Base-by-base conservation (phyloP, 2,797 vertebrate genomes). In the Phaenicophaeus curvirostris region DNA sequence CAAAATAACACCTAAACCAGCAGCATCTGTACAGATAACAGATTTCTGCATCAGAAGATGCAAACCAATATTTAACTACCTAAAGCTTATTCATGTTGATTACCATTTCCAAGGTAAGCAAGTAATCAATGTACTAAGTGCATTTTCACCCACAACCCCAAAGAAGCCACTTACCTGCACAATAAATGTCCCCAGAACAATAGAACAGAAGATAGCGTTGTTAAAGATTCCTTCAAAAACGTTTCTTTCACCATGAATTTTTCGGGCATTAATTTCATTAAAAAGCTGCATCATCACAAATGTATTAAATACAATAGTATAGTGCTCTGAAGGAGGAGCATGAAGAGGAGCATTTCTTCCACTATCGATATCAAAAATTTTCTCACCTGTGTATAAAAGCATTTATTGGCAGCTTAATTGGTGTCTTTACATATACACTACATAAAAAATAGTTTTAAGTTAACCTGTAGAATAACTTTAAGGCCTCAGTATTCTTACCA, bases 231-330 rank as follows among this genome's bases (percentile, higher is more conserved):
- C 99, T 68, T 99, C 99, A 89, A 99, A 99, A 87, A 99, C 99
- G 23, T 99, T 99, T 94, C 99, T 98, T 97, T 99, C 99, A 14
- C 99, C 99, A 11, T 99, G 99, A 97, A 99, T 99, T 98, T 99
- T 99, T 66, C 99, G 98, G 58, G 99, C 99, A 51, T 99, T 99
- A 95, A 99, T 99, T 97, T 99, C 99, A 50, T 99, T 99, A 97
- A 99, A 99, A 79, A 99, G 99, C 97, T 99, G 99, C 99, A 99
- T 99, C 98, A 99, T 95, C 90, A 99, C 99, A 95, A 99, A 99
- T 5, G 99, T 99, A 91, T 99, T 99, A 97, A 99, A 99, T 96
- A 99, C 99, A 66, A 99, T 99, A 81, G 99, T 99, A 96, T 99
- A 99, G 97, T 99, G 99, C 93, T 99, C 99, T 15, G 99, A 99